These are phyloP conservation scores for Anoura caudifer DNA, from an alignment of 2,113 vertebrate genomes.

Conservation along the genomic window DNA sequence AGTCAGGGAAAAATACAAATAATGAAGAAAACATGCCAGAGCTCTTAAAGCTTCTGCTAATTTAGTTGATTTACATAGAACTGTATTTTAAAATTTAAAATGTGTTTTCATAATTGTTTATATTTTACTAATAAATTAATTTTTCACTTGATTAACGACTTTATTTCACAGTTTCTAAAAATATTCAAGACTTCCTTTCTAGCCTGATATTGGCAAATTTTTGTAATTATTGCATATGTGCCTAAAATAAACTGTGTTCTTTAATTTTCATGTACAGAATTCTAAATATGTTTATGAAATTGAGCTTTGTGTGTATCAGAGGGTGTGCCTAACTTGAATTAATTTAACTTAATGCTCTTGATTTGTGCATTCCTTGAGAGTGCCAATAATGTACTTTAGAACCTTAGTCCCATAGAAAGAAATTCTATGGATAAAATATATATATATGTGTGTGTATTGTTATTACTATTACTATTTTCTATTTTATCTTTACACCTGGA, in stretches of 20 bases:
- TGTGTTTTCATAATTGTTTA: neutral
- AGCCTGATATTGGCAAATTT: neutral
- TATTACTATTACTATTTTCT: neutral
- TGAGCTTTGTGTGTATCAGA: neutral
- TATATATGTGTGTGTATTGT: neutral
- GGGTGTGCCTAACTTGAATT: neutral
- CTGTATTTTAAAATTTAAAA: neutral
- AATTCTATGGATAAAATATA: neutral
- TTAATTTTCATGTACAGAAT: neutral
- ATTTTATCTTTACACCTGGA: neutral
- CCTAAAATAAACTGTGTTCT: neutral
- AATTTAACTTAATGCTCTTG: neutral
- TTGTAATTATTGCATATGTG: neutral
- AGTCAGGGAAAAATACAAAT: neutral
- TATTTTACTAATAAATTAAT: neutral
- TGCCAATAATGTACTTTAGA: neutral
- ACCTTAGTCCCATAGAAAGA: neutral
- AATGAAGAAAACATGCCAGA: neutral
- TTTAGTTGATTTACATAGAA: neutral
- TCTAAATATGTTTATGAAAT: neutral
- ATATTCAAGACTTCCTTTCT: neutral
- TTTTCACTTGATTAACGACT: neutral
- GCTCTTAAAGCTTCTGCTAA: neutral
- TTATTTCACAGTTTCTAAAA: neutral
- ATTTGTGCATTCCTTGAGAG: neutral